A percentile compares a stretch with the other conserved stretches of the same genome.
Conservation (phyloP, 2,113 vertebrate genomes). For the Atrichornis clamosus region DNA sequence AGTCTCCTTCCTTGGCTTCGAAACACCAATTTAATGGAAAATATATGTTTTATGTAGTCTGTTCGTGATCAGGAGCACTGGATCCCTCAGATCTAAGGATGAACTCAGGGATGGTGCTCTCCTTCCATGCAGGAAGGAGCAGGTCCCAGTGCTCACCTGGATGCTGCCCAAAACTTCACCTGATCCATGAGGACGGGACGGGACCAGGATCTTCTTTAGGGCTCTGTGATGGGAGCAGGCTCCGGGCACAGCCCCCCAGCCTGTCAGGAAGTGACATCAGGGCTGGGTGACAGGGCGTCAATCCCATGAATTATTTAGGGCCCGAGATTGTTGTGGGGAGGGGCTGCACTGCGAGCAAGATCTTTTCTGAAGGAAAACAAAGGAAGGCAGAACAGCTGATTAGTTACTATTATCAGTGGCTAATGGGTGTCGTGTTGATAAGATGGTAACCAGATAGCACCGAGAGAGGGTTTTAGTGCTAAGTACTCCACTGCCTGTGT, state of each 20-base stretch:
- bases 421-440: constrained; percentile 83
- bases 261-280: constrained; percentile 57
- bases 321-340: neutral
- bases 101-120: neutral
- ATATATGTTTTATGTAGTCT: fast-evolving
- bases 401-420: constrained; percentile 76
- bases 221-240: neutral
- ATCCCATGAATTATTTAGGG: constrained; percentile 41
- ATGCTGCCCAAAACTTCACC: neutral
- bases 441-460: constrained; percentile 80
- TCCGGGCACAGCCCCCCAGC: neutral
- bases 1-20: neutral
- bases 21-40: neutral
- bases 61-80: neutral
- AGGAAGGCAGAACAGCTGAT: constrained; percentile 75
- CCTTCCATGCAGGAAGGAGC: neutral
- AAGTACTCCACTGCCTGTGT: constrained; percentile 73
- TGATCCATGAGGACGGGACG: neutral
- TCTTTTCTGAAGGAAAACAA: constrained; percentile 67
- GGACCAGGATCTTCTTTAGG: neutral
- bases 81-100: neutral
- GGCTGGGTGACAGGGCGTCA: neutral
- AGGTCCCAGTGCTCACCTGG: fast-evolving
- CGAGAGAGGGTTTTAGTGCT: constrained; percentile 77
- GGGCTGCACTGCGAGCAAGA: neutral